phyloP scores from a whole-genome alignment of 2,888 invertebrate species.

The Branchinecta sandiegonensis region DNA sequence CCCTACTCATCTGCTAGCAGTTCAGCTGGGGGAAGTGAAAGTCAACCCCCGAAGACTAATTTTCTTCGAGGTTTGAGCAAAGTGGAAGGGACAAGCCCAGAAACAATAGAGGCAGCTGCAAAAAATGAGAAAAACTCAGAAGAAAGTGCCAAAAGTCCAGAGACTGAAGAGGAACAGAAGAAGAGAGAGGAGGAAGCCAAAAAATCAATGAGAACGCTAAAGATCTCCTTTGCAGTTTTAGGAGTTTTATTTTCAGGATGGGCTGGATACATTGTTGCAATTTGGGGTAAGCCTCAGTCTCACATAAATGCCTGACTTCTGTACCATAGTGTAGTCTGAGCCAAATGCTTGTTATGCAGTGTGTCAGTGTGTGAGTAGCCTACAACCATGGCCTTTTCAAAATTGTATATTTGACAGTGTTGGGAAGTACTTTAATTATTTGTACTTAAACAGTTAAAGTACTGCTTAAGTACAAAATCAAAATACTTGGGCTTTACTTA shows the following conservation, averaged over 20 bases:
- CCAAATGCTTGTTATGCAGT: too few relatives aligned
- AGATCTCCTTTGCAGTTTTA: slow-evolving; percentile 6
- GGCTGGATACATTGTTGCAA: neutral
- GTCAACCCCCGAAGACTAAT: neutral
- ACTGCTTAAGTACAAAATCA: too few relatives aligned
- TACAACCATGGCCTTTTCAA: too few relatives aligned
- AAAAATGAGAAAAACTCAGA: neutral
- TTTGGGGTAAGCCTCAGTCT: neutral
- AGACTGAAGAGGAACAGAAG: slow-evolving; percentile 3
- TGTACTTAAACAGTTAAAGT: too few relatives aligned
- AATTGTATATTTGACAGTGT: too few relatives aligned
- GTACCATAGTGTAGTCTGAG: too few relatives aligned
- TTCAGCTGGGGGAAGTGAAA: too few relatives aligned
- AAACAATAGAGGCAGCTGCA: neutral
- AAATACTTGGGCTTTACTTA: too few relatives aligned
- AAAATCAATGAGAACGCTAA: neutral
- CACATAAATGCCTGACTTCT: neutral
- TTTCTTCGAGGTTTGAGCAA: neutral
- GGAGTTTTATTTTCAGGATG: neutral
- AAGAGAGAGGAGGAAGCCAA: slow-evolving; percentile 5
- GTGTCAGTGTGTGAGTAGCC: too few relatives aligned
- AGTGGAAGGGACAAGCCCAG: neutral
- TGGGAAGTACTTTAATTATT: too few relatives aligned
- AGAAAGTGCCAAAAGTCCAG: neutral
- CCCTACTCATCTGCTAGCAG: too few relatives aligned